Conservation (phyloP, 1,140 invertebrate species). For the Teleogryllus occipitalis region DNA sequence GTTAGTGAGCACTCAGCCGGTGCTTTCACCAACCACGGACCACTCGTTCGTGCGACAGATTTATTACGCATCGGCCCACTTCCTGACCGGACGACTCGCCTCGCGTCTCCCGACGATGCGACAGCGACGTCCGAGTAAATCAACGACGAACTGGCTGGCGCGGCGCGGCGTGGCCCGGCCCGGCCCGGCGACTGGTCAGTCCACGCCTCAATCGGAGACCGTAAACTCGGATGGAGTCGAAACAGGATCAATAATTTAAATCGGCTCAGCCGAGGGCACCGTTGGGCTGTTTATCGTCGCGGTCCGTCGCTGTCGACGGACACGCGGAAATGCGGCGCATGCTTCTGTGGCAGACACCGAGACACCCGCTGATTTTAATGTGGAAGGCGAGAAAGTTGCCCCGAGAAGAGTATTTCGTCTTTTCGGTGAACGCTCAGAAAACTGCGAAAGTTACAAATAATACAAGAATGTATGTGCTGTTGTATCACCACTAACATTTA, state of each 20-base stretch:
- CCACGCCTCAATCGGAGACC: not conserved
- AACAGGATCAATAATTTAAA: constrained; percentile 6
- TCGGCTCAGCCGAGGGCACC: not conserved
- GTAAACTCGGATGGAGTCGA: not conserved
- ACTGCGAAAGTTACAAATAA: not conserved
- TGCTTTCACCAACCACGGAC: not conserved
- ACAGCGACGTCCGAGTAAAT: not conserved
- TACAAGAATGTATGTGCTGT: not conserved
- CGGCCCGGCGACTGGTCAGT: no score
- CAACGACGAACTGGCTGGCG: not conserved
- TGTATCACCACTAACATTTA: no score
- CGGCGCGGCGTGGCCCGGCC: no score
- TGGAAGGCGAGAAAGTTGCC: not conserved
- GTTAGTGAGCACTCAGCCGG: not conserved
- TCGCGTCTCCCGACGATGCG: not conserved
- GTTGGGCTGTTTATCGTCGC: not conserved
- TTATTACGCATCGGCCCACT: not conserved
- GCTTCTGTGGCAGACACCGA: no score
- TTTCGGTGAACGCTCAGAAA: not conserved
- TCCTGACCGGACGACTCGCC: not conserved
- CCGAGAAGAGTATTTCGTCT: not conserved
- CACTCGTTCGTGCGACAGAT: not conserved
- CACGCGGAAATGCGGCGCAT: no score
- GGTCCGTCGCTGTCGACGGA: not conserved
- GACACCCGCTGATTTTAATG: not conserved